Base-by-base conservation (phyloP, 2,113 vertebrate species). In the Proterorhinus semilunaris region DNA sequence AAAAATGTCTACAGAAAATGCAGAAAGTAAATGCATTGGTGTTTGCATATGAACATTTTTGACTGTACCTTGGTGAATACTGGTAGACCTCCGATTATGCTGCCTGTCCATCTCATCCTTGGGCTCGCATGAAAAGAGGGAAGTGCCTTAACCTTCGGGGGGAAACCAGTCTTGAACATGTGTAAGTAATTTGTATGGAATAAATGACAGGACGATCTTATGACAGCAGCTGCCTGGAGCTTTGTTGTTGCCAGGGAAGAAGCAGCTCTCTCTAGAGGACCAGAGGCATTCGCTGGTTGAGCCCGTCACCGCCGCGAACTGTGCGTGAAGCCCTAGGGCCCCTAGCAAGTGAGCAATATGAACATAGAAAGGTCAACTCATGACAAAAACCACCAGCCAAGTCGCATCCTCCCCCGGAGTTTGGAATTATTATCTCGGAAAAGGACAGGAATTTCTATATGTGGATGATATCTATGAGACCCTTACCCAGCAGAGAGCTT, bases 101-200 rank as follows among this genome's bases (percentile, higher is more conserved):
- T 58, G 6, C 36, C 55, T 36, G 12, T 36, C 55, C 54, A 57
- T 57, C 21, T 36, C 21, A 4, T 57, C 54, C 54, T 27, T 9
- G 21, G 21, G 21, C 54, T 10, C 8, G 54, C 27, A 36, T 57
- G 21, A 57, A 79, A 74, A 69, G 51, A 53, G 58, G 57, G 52
- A 73, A 52, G 45, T 54, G 84, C 63, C 75, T 85, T 78, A 84
- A 82, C 88, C 84, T 76, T 47, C 71, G 81, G 86, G 86, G 86
- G 77, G 82, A 85, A 83, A 75, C 74, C 81, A 36, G 74, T 10
- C 51, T 54, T 1, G 54, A 84, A 88, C 91, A 92, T 81, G 80
- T 91, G 89, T 72, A 75, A 91, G 87, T 86, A 42, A 91, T 92
- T 86, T 88, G 87, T 88, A 74, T 72, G 21, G 76, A 86, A 85